Base-by-base conservation (phyloP, 2,797 vertebrate species). In the Oryzias sinensis region DNA sequence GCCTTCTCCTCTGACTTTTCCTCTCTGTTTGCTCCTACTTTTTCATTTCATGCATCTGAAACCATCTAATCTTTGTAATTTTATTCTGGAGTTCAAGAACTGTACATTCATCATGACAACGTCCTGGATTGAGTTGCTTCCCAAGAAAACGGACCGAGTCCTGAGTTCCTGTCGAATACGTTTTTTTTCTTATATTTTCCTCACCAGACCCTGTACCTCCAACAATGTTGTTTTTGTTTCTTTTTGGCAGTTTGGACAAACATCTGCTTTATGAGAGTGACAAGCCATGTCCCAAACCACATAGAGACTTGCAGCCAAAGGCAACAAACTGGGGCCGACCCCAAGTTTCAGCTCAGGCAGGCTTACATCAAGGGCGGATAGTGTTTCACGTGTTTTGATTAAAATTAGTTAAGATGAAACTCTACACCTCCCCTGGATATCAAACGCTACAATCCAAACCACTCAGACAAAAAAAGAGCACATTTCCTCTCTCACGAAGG, bases 361-460 rank as follows among this genome's bases (percentile, higher is more conserved):
- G 92, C 95, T 96, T 94, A 94, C 96, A 97, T 95, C 94, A 94
- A 94, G 93, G 90, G 69, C 82, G 94, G 94, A 92, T 97, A 94
- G 90, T 85, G 87, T 98, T 97, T 98, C 96, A 93, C 92, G 88
- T 97, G 95, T 98, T 98, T 97, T 96, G 94, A 97, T 98, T 97
- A 95, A 97, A 98, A 97, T 98, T 94, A 97, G 94, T 95, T 95
- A 94, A 97, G 92, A 95, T 96, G 95, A 95, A 98, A 98, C 93
- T 83, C 93, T 92, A 97, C 94, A 96, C 94, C 92, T 93, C 92
- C 82, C 80, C 91, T 92, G 94, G 94, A 95, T 94, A 93, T 94
- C 93, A 93, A 94, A 93, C 94, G 90, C 93, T 90, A 90, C 92
- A 92, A 91, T 93, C 93, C 93, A 92, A 88, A 94, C 89, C 93